A percentile compares a stretch with the other conserved stretches of the same genome.
Conservation (phyloP, 2,113 vertebrate species). For the Chaenogobius annularis region DNA sequence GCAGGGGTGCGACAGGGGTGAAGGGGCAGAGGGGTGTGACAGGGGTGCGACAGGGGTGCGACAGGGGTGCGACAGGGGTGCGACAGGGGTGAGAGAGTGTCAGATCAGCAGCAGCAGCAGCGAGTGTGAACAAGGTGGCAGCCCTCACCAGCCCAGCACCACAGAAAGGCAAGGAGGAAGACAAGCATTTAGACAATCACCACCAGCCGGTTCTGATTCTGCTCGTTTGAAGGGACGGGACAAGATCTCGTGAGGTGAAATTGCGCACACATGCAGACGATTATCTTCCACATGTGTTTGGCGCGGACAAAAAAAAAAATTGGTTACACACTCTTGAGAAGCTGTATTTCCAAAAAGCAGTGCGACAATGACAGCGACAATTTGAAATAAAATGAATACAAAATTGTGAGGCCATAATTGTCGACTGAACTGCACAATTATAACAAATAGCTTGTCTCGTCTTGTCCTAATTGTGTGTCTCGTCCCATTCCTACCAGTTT, state of each 20-base stretch:
- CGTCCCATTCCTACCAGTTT: neutral
- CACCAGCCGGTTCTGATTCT: neutral
- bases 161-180: slow-evolving; percentile 11
- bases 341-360: no score
- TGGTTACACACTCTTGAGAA: no score
- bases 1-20: slow-evolving; percentile 9
- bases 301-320: no score
- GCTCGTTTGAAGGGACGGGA: neutral
- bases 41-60: slow-evolving; percentile 14
- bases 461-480: no score
- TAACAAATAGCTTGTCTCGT: no score
- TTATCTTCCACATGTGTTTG: no score
- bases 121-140: slow-evolving; percentile 14
- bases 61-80: neutral
- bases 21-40: neutral
- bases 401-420: no score
- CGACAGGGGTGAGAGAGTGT: slow-evolving; percentile 6
- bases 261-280: no score
- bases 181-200: neutral
- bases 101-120: slow-evolving; percentile 11
- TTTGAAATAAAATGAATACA: no score
- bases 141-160: slow-evolving; percentile 15
- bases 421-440: no score
- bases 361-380: no score
- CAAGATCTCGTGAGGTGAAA: no score